phyloP scores from a whole-genome alignment of 2,797 vertebrate species.

The Sebastolobus altivelis region DNA sequence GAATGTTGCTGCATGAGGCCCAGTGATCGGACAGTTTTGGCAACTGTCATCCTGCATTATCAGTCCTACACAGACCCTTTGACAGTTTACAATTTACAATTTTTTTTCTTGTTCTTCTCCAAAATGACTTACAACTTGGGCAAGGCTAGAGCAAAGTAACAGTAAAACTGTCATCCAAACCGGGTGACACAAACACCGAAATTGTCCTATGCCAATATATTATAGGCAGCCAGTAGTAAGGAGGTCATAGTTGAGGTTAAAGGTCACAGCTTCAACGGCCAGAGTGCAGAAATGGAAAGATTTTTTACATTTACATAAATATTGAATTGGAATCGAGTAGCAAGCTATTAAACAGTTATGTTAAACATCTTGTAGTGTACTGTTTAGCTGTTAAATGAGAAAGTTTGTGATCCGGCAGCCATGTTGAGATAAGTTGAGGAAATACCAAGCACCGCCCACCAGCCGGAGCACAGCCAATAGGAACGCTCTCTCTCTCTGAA shows the following conservation, averaged over 20 bases:
- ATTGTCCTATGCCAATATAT: background rate
- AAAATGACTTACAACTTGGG: background rate
- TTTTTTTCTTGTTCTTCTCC: background rate
- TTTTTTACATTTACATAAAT: background rate
- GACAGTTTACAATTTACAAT: background rate
- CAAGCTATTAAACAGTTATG: background rate
- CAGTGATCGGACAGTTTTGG: background rate
- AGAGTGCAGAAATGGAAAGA: background rate
- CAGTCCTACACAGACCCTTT: background rate
- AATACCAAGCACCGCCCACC: no score
- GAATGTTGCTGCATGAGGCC: background rate
- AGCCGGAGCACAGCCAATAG: no score
- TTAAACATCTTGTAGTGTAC: background rate
- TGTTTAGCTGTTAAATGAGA: no score
- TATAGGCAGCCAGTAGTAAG: background rate
- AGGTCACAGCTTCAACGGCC: background rate
- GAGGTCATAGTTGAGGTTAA: slow-evolving; percentile 4
- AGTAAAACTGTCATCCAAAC: background rate
- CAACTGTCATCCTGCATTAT: background rate
- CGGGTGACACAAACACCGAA: background rate
- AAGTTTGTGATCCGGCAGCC: no score
- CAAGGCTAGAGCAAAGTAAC: background rate
- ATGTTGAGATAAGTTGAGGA: no score
- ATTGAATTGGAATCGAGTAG: background rate
- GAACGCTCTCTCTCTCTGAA: no score